Base-by-base conservation (phyloP, 2,113 vertebrate species). In the Phalacrocorax aristotelis region DNA sequence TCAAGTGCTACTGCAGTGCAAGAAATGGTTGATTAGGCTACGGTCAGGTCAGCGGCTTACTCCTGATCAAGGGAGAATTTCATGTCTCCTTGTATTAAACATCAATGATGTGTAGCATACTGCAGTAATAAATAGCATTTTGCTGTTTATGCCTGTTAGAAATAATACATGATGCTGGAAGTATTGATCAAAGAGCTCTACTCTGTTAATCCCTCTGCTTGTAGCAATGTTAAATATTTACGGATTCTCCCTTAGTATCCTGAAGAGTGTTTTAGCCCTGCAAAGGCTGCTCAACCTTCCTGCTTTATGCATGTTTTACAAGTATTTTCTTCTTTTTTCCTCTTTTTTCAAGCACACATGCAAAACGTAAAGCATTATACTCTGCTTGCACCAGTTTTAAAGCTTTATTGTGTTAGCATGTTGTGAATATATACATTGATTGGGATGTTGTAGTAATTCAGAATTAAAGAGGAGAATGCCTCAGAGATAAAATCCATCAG, bases 51-150 rank as follows among this genome's bases (percentile, higher is more conserved):
- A 87, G 70, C 83, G 70, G 30, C 69, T 94, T 92, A 64, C 11
- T 95, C 57, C 74, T 69, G 65, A 44, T 88, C 71, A 84, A 72
- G 86, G 93, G 71, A 72, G 54, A 95, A 93, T 96, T 94, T 90
- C 54, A 16, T 52, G 78, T 89, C 83, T 58, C 42, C 52, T 64
- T 57, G 27, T 90, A 90, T 95, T 96, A 95, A 95, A 81, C 71
- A 87, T 96, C 89, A 93, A 3, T 92, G 74, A 97, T 95, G 55
- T 92, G 64, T 74, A 94, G 76, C 83, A 61, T 77, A 52, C 66
- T 94, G 94, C 48, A 83, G 90, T 93, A 95, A 93, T 95, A 96
- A 94, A 93, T 81, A 83, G 68, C 79, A 91, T 89, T 93, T 90
- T 95, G 87, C 91, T 86, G 78, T 89, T 91, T n/a, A 32, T 90